Evolutionary conservation across 2,113 vertebrate species (phyloP).

Genomic region (Sorex fumeus): DNA sequence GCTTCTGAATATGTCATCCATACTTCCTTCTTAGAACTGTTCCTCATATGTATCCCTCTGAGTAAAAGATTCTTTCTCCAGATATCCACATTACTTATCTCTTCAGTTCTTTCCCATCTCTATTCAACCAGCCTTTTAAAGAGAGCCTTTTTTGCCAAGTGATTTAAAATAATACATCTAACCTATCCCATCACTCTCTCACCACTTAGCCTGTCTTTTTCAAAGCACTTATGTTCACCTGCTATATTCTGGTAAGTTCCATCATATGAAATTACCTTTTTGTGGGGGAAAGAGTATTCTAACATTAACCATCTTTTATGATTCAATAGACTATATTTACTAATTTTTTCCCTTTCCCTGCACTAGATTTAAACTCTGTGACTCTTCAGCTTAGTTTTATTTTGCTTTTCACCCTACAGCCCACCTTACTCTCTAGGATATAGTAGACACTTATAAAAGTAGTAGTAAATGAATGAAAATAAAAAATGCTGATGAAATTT

Average conservation of each 20-base stretch:
- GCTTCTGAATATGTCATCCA: not conserved
- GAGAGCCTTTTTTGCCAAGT: not conserved
- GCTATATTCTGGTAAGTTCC: not conserved
- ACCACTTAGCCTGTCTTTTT: not conserved
- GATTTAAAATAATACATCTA: slow-evolving; percentile 9
- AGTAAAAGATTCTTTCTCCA: not conserved
- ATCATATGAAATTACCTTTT: slow-evolving; percentile 6
- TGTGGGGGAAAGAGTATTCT: not conserved
- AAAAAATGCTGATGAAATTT: slow-evolving; percentile 26
- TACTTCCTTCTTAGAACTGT: not conserved
- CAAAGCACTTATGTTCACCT: not conserved
- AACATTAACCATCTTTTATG: not conserved
- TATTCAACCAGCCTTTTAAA: slow-evolving; percentile 23
- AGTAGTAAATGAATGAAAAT: slow-evolving; percentile 1
- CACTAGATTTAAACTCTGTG: not conserved
- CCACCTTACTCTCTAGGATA: not conserved
- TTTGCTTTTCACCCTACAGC: not conserved
- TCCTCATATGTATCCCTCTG: not conserved
- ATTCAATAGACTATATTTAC: slow-evolving; percentile 1
- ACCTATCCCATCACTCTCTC: not conserved
- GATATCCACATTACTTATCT: slow-evolving; percentile 38
- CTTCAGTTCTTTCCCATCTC: slow-evolving; percentile 5
- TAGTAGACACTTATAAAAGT: slow-evolving; percentile 2
- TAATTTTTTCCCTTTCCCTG: not conserved
- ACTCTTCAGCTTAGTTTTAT: slow-evolving; percentile 32